A percentile compares a stretch with the other conserved stretches of the same genome.
These are phyloP conservation scores for Plestiodon gilberti DNA, from an alignment of 2,113 vertebrate genomes.

Conservation along the genomic window DNA sequence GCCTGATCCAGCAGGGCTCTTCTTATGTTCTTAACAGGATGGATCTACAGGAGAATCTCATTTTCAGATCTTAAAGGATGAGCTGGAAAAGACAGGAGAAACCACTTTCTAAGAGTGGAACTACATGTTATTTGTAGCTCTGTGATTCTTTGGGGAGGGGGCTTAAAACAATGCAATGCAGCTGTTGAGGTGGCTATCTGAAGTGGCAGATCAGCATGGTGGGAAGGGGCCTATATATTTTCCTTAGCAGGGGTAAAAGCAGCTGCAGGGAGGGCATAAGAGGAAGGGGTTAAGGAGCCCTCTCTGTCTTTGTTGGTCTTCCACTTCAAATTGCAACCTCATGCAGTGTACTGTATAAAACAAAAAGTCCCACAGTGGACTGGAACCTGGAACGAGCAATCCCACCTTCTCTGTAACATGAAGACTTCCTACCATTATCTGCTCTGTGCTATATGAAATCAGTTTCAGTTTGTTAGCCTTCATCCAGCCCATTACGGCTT, in stretches of 20 bases:
- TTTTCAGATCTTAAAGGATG: background rate
- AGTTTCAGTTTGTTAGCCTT: too few relatives aligned
- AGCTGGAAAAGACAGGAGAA: background rate
- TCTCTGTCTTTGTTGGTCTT: background rate
- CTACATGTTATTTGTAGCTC: too few relatives aligned
- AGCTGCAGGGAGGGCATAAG: background rate
- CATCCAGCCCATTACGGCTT: too few relatives aligned
- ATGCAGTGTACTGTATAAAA: background rate
- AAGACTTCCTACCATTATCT: too few relatives aligned
- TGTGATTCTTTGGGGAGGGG: background rate
- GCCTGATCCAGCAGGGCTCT: too few relatives aligned
- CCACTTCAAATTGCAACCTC: background rate
- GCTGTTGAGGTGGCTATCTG: background rate
- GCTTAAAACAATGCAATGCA: background rate
- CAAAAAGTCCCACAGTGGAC: background rate
- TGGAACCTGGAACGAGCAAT: too few relatives aligned
- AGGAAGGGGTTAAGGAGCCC: background rate
- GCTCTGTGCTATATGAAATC: too few relatives aligned
- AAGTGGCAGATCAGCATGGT: background rate
- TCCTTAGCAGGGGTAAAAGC: background rate
- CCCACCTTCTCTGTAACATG: too few relatives aligned
- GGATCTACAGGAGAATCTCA: background rate
- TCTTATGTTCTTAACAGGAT: too few relatives aligned
- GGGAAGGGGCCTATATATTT: background rate
- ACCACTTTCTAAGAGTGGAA: background rate